Evolutionary conservation across 2,888 invertebrate genomes (phyloP).

Genomic region (Nasonovia ribisnigri): DNA sequence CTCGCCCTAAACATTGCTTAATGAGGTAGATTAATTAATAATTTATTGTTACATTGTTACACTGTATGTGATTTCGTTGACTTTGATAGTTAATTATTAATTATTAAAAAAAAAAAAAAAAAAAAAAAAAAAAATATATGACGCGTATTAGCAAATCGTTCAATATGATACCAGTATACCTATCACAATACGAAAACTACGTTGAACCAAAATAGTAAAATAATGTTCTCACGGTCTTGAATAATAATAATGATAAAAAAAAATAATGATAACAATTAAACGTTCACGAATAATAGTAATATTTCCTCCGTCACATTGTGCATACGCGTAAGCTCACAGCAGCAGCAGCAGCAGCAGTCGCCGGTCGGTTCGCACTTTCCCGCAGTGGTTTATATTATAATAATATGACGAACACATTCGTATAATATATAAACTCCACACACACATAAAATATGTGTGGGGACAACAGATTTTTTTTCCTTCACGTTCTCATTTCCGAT

Average conservation of each 20-base stretch:
- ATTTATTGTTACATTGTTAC: too few species aligned
- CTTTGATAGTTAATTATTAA: too few species aligned
- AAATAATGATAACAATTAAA: conserved; percentile 33
- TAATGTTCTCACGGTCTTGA: conserved; percentile 46
- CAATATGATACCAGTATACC: not conserved
- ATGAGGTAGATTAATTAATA: too few species aligned
- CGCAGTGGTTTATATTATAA: not conserved
- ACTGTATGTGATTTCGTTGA: too few species aligned
- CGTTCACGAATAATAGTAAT: not conserved
- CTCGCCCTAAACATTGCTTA: too few species aligned
- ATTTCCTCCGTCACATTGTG: not conserved
- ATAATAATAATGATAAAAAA: not conserved
- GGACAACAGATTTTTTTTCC: conserved; percentile 45
- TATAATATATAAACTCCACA: not conserved
- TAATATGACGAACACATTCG: not conserved
- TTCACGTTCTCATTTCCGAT: conserved; percentile 20
- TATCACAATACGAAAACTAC: not conserved
- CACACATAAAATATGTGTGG: not conserved
- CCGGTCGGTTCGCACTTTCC: not conserved
- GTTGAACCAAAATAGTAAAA: not conserved
- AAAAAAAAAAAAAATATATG: too few species aligned
- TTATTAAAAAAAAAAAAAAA: too few species aligned
- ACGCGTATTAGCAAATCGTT: not conserved
- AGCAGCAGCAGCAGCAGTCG: too few species aligned
- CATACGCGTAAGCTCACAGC: not conserved